Evolutionary conservation across 2,113 vertebrate genomes (phyloP).

Genomic region (Carassius auratus): DNA sequence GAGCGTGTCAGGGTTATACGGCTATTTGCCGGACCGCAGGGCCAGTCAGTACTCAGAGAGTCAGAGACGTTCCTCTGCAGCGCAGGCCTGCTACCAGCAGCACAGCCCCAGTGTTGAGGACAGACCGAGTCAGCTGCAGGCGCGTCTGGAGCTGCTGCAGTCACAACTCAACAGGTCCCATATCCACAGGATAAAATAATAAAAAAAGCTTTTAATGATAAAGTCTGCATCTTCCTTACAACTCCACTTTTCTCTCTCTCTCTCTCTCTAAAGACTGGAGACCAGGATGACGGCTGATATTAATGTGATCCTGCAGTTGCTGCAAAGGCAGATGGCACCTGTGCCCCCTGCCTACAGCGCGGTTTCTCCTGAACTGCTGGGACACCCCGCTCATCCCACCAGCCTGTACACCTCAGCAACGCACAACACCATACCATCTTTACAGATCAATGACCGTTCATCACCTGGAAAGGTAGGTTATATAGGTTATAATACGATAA

Average conservation of each 20-base stretch:
- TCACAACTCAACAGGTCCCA: conserved; percentile 87
- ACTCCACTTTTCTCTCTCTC: not conserved
- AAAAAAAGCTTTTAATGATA: not conserved
- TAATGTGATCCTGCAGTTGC: conserved; percentile 89
- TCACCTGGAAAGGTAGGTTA: conserved; percentile 75
- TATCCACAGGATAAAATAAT: not conserved
- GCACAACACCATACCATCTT: conserved; percentile 52
- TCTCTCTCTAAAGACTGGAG: conserved; percentile 83
- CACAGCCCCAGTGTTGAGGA: conserved; percentile 64
- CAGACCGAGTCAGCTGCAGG: conserved; percentile 81
- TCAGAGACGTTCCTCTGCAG: conserved; percentile 74
- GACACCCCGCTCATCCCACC: conserved; percentile 65
- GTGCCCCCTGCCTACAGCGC: conserved; percentile 84
- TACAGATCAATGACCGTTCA: conserved; percentile 61
- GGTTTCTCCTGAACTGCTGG: conserved; percentile 76
- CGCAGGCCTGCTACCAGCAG: conserved; percentile 64
- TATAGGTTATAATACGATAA: too few species aligned
- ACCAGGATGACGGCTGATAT: conserved; percentile 92
- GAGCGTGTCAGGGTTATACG: conserved; percentile 79
- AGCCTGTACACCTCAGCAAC: conserved; percentile 72
- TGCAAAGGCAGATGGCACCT: conserved; percentile 87
- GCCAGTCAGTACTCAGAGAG: conserved; percentile 69
- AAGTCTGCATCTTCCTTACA: not conserved
- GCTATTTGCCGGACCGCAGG: conserved; percentile 84
- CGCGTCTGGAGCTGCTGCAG: conserved; percentile 89